Evolutionary conservation across 2,797 vertebrate species (phyloP).

Genomic region (Limosa lapponica): DNA sequence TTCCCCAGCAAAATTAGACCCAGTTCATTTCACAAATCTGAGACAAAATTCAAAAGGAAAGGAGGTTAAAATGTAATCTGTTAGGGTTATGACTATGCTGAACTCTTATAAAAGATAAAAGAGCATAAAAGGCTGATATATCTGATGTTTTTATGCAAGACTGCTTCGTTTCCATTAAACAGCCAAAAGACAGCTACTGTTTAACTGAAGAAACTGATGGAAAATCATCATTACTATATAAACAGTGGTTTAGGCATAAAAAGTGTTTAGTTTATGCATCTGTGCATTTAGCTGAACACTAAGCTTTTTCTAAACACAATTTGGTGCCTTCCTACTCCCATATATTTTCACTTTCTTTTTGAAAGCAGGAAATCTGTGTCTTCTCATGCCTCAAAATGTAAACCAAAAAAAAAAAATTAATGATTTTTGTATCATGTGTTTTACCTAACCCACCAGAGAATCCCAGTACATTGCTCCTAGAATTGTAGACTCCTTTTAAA

Average conservation of each 20-base stretch:
- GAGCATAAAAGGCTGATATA: neutral
- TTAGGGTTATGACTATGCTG: neutral
- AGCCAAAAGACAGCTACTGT: constrained; percentile 44
- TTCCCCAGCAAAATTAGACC: neutral
- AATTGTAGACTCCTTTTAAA: neutral
- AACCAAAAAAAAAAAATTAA: neutral
- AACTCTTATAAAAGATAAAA: constrained; percentile 17
- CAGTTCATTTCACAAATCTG: neutral
- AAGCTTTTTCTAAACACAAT: constrained; percentile 52
- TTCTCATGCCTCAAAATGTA: constrained; percentile 35
- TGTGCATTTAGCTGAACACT: constrained; percentile 51
- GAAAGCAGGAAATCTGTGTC: constrained; percentile 52
- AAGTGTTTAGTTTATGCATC: constrained; percentile 66
- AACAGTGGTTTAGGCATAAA: constrained; percentile 42
- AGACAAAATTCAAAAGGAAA: constrained; percentile 4
- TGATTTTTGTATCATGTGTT: neutral
- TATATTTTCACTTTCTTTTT: constrained; percentile 61
- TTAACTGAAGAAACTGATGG: constrained; percentile 52
- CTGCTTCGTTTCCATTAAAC: constrained; percentile 38
- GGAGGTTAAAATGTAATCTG: neutral
- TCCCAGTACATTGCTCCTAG: neutral
- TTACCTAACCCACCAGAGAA: neutral
- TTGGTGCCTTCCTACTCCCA: constrained; percentile 35
- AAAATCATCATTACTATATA: constrained; percentile 45
- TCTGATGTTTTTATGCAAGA: constrained; percentile 18